Base-by-base conservation (phyloP, 2,888 invertebrate species). In the Melinopterus prodromus region DNA sequence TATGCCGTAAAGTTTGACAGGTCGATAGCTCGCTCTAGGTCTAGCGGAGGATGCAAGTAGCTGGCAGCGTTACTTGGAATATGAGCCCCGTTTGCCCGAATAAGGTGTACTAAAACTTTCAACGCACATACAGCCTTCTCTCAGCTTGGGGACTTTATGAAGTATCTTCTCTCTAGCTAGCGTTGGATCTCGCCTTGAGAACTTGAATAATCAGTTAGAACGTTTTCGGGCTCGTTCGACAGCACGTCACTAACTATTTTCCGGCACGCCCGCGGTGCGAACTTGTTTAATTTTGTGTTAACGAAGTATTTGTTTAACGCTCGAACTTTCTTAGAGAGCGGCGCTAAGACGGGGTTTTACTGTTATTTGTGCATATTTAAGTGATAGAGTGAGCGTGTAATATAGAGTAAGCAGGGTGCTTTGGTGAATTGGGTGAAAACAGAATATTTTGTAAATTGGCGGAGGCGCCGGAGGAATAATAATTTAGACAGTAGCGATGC, bases 121-220 rank as follows among this genome's bases (percentile, higher is more conserved):
- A 74, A 53, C 53, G 53, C 53, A 53, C 53, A 53, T 53, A 53
- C 53, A 53, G 53, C 5, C 53, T 53, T 4, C 53, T 53, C 53
- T 7, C 53, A 53, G 53, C 53, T 53, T 53, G 53, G 53, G 53
- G 53, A 53, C 53, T 53, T 53, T 53, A 53, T 53, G 53, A 53
- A 53, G 74, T 9, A 35, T 26, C 36, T 36, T 26, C 74, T 35
- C 74, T 26, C 37, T 35, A 53, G 53, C 53, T 53, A 12, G 53
- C 7, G n/a, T n/a, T n/a, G n/a, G n/a, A n/a, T 53, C 53, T 53
- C 74, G 74, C 37, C 6, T 12, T 36, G 26, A n/a, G 35, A 74
- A 74, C 35, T 74, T 74, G 74, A 74, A 74, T 74, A 74, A 74
- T 74, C 37, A 37, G 36, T 74, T 74, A 74, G 37, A 74, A 74